Base-by-base conservation (phyloP, 1,140 invertebrate genomes). In the Zaprionus taronus region DNA sequence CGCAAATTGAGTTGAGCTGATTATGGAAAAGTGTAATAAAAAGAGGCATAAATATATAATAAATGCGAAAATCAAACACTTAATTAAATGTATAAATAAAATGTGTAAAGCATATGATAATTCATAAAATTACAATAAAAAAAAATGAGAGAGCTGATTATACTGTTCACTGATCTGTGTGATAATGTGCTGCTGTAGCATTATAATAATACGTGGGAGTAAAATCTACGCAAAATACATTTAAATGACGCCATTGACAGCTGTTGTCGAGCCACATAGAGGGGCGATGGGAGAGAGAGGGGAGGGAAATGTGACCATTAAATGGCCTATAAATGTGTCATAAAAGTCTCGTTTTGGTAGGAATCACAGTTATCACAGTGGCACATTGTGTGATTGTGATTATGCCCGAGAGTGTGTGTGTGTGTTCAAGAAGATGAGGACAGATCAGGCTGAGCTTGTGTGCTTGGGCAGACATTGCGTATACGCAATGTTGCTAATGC, bases 401-500 rank as follows among this genome's bases (percentile, higher is more conserved):
- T 79, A 55, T 67, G 65, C 64, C 49, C 36, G 60, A 31, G 55
- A 24, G 28, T 14, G 4, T 5, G 44, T 31, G 28, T 14, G 4
- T 5, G 44, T 47, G 44, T 47, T 4, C 4, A 12, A 0, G 34
- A 20, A 7, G 17, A 24, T 22, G 47, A 34, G 47, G 4, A 51
- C 20, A 51, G 47, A 2, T 51, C 47, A 24, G 41, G n/a, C 41
- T 17, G 9, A 20, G 47, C 20, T 60, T 60, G 57, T 60, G 15
- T n/a, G 56, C 15, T 26, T 17, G 11, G 22, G 5, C 36, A 51
- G 44, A 51, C 73, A 53, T 41, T 57, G 65, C 81, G 66, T 71
- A 77, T 83, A 74, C 58, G 68, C 73, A 77, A 86, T 82, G 57
- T 65, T 57, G 79, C 72, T 79, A 82, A 86, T 84, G 60, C 67